phyloP scores from a whole-genome alignment of 2,797 vertebrate genomes.

The Siniperca scherzeri region DNA sequence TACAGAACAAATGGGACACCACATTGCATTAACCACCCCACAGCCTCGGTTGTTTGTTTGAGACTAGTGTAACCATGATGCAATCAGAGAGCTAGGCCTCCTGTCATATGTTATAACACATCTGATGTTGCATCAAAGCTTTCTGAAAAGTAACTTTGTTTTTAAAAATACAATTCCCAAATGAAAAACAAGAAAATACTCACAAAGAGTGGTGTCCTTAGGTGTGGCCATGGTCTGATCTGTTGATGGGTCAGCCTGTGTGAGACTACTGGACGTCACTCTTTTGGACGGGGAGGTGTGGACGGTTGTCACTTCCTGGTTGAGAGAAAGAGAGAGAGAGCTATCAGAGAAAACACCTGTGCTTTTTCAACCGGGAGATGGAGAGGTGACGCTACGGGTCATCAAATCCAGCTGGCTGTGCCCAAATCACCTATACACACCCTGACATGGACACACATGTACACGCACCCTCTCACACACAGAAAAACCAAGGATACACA shows the following conservation, averaged over 20 bases:
- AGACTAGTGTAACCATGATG: constrained; percentile 51
- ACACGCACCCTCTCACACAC: neutral
- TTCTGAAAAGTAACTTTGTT: constrained; percentile 10
- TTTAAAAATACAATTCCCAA: neutral
- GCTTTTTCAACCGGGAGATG: constrained; percentile 33
- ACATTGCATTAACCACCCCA: constrained; percentile 50
- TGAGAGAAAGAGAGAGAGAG: constrained; percentile 37
- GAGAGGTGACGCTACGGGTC: constrained; percentile 45
- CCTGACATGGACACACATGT: neutral
- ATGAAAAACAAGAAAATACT: constrained; percentile 56
- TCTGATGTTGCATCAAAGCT: constrained; percentile 17
- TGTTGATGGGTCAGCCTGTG: constrained; percentile 40
- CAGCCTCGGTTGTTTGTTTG: constrained; percentile 24
- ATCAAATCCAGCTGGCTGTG: constrained; percentile 34
- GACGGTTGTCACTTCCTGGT: constrained; percentile 71
- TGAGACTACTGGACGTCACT: constrained; percentile 31
- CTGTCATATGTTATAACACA: constrained; percentile 6
- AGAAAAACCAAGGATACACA: constrained; percentile 1
- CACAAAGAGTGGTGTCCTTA: constrained; percentile 55
- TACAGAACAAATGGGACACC: constrained; percentile 60
- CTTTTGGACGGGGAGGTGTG: constrained; percentile 53
- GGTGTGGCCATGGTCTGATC: constrained; percentile 61
- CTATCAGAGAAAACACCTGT: constrained; percentile 73
- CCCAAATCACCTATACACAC: neutral
- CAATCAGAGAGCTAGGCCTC: constrained; percentile 40